Percentiles rank a stretch among this genome's conserved stretches.
Evolutionary conservation across 2,888 invertebrate genomes (phyloP).

Genomic region (Caenorhabditis japonica): DNA sequence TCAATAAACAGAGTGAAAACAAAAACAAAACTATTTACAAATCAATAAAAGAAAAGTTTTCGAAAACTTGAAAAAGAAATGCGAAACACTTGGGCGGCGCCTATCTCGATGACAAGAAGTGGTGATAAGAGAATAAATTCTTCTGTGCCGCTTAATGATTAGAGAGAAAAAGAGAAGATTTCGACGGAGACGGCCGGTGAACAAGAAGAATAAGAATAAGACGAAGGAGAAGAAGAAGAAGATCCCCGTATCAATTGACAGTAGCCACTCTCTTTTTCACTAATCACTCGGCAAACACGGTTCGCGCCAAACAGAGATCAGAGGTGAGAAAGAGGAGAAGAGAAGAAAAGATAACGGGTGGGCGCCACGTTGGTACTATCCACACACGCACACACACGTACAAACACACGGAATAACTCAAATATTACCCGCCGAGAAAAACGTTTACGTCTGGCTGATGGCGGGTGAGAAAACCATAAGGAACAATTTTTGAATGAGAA

Average conservation of each 20-base stretch:
- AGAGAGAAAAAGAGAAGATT: conserved; percentile 6
- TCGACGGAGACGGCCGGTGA: background rate
- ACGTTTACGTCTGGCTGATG: too few relatives aligned
- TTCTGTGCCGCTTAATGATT: background rate
- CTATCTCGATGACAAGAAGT: too few relatives aligned
- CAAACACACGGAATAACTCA: conserved; percentile 7
- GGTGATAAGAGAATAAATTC: too few relatives aligned
- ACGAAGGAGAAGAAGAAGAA: background rate
- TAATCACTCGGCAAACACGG: conserved; percentile 39
- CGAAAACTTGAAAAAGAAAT: background rate
- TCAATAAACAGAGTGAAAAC: conserved; percentile 12
- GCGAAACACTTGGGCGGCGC: background rate
- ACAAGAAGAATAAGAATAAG: too few relatives aligned
- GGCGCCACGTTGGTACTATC: conserved; percentile 31
- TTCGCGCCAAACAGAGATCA: conserved; percentile 3
- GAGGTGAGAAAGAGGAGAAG: too few relatives aligned
- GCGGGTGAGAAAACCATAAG: too few relatives aligned
- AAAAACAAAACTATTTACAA: background rate
- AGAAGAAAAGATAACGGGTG: conserved; percentile 14
- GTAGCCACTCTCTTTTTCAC: conserved; percentile 17
- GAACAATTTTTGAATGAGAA: too few relatives aligned
- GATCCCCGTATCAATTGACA: conserved; percentile 14
- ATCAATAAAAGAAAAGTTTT: background rate
- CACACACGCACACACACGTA: too few relatives aligned
- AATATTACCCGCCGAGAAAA: background rate